phyloP scores from a whole-genome alignment of 2,797 vertebrate species.

The Sebastes umbrosus region DNA sequence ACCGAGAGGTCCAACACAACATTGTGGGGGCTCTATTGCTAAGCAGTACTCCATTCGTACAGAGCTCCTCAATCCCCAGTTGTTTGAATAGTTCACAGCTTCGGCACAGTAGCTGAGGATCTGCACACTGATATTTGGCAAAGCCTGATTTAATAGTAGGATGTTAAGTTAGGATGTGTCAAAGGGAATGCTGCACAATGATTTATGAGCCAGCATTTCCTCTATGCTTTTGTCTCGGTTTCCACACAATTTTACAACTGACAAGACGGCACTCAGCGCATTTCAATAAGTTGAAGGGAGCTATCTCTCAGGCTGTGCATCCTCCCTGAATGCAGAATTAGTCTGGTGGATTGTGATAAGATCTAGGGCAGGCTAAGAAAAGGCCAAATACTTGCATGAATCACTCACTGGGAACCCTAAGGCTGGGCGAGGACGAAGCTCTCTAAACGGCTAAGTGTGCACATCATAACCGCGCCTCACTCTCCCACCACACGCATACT shows the following conservation, averaged over 20 bases:
- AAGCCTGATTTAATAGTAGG: slow-evolving; percentile 72
- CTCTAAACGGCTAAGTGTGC: slow-evolving; percentile 62
- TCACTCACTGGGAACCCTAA: slow-evolving; percentile 73
- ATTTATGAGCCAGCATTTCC: slow-evolving; percentile 78
- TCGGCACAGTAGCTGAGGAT: slow-evolving; percentile 59
- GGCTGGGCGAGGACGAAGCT: slow-evolving; percentile 68
- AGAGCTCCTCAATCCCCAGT: slow-evolving; percentile 61
- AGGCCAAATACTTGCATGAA: slow-evolving; percentile 82
- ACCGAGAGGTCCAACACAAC: slow-evolving; percentile 56
- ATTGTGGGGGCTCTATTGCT: slow-evolving; percentile 55
- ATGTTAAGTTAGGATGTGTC: slow-evolving; percentile 75
- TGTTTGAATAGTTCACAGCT: slow-evolving; percentile 71
- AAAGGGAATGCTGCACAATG: slow-evolving; percentile 75
- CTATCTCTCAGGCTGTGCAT: slow-evolving; percentile 76
- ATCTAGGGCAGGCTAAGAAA: slow-evolving; percentile 81
- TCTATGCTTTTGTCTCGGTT: slow-evolving; percentile 75
- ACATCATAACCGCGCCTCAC: slow-evolving; percentile 34
- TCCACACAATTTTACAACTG: slow-evolving; percentile 82
- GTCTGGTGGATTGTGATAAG: slow-evolving; percentile 81
- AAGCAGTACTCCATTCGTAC: slow-evolving; percentile 49
- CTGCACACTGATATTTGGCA: slow-evolving; percentile 67
- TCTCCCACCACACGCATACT: slow-evolving; percentile 21
- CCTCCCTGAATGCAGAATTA: slow-evolving; percentile 81
- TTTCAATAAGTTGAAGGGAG: slow-evolving; percentile 83
- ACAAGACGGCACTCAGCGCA: slow-evolving; percentile 78